Base-by-base conservation (phyloP, 2,797 vertebrate genomes). In the Leuciscus waleckii region DNA sequence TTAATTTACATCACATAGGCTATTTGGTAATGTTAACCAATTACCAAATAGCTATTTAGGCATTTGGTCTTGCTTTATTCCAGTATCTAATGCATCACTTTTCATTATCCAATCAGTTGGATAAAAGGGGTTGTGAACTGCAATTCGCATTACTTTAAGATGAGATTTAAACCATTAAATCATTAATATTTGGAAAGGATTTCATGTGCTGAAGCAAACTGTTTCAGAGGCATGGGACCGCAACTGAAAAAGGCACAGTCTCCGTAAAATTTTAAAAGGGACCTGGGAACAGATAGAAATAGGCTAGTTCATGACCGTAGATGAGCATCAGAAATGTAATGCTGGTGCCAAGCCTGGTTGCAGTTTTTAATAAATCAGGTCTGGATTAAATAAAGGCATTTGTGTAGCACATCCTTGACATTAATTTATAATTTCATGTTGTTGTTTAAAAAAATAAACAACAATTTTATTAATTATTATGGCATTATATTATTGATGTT, bases 91-190 rank as follows among this genome's bases (percentile, higher is more conserved):
- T 78, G 51, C 35, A 26, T 32, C 56, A 29, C 37, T 61, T 63
- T 63, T 78, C 56, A 61, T 61, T 61, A 77, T 77, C 21, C 75
- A 63, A 29, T 43, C 39, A 63, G 21, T 6, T 43, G 23, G 76
- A 79, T 43, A 29, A 61, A 78, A 78, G 56, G n/a, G 76, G 26
- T 43, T 43, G 5, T 43, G 76, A 63, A 43, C 1, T 9, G 37
- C 56, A 78, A 43, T 78, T 63, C 37, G 11, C 37, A 13, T 78
- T 78, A 78, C 37, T 63, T 79, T 63, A 43, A 63, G 39, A 79
- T 43, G 37, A 63, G 37, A 63, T 29, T 63, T 78, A 43, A 78
- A 78, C 54, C 37, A 58, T 78, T 78, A 61, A 79, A 79, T 79
- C 39, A 43, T 79, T 79, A 4, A 79, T 79, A 63, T 63, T 29